phyloP scores from a whole-genome alignment of 2,797 vertebrate species.

The Peromyscus nudipes region DNA sequence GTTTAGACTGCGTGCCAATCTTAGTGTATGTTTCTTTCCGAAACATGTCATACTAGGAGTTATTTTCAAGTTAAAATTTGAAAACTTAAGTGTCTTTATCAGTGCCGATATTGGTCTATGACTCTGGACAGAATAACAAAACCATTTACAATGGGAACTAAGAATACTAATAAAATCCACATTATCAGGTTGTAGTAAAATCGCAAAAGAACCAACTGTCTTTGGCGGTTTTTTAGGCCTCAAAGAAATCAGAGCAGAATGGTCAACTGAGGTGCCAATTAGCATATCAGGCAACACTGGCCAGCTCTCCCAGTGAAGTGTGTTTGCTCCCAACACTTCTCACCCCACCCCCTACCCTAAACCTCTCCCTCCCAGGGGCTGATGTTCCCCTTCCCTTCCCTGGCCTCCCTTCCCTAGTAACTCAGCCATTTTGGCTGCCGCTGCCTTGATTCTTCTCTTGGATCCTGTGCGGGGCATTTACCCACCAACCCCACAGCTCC shows the following conservation, averaged over 20 bases:
- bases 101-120: not conserved
- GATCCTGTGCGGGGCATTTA: too few relatives aligned
- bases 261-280: not conserved
- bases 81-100: not conserved
- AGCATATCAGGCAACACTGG: not conserved
- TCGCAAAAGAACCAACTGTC: not conserved
- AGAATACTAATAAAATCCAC: not conserved
- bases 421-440: not conserved
- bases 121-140: slow-evolving; percentile 42
- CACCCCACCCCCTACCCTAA: not conserved
- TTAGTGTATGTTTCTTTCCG: not conserved
- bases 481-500: too few relatives aligned
- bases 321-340: not conserved
- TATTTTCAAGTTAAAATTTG: slow-evolving; percentile 13
- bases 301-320: not conserved
- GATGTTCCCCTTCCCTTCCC: not conserved
- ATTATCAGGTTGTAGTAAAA: slow-evolving; percentile 25
- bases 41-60: not conserved
- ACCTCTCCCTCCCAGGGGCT: not conserved
- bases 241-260: not conserved
- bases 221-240: not conserved
- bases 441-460: not conserved
- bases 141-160: not conserved
- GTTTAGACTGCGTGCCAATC: not conserved
- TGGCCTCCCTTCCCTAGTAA: not conserved